Evolutionary conservation across 2,113 vertebrate genomes (phyloP).

Genomic region (Salvelinus namaycush): DNA sequence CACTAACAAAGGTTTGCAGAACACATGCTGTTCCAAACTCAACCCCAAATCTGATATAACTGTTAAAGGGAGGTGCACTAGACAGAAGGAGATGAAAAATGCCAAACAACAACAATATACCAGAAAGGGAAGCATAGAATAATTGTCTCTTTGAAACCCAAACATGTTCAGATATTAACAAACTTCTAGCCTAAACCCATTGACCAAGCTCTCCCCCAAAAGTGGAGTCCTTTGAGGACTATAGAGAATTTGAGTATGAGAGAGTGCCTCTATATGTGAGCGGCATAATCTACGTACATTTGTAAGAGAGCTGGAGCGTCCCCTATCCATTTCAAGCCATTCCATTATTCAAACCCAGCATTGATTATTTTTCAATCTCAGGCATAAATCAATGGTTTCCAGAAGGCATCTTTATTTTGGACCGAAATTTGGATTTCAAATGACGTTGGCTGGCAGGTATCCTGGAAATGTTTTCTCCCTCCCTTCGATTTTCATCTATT

Average conservation of each 20-base stretch:
- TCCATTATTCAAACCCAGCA: constrained; percentile 10
- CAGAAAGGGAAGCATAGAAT: background rate
- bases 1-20: too few relatives aligned
- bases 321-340: background rate
- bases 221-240: background rate
- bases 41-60: too few relatives aligned
- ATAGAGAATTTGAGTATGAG: background rate
- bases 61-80: too few relatives aligned
- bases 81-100: too few relatives aligned
- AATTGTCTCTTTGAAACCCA: background rate
- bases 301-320: background rate
- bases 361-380: background rate
- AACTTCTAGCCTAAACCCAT: background rate
- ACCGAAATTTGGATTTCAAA: constrained; percentile 20
- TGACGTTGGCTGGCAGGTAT: background rate
- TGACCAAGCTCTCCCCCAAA: background rate
- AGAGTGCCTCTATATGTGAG: background rate
- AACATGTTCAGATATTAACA: background rate
- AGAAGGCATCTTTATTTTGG: constrained; percentile 8
- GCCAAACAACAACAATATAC: too few relatives aligned
- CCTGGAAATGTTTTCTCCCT: background rate
- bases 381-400: constrained; percentile 18
- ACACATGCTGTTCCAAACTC: too few relatives aligned
- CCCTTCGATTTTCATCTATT: background rate
- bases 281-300: background rate